phyloP scores from a whole-genome alignment of 2,797 vertebrate species.

The Adelosebastes latens region DNA sequence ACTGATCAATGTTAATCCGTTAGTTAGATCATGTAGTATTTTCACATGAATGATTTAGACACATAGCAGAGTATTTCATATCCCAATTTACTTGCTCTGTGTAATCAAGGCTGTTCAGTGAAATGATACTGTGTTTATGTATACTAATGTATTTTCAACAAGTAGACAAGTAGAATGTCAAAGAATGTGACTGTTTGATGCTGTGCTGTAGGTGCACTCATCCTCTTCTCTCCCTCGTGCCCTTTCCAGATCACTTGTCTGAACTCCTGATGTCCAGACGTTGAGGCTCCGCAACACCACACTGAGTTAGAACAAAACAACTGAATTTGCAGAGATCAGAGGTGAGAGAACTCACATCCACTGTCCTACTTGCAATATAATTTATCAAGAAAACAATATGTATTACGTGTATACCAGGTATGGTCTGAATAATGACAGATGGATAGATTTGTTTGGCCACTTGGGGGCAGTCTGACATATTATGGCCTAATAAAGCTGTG shows the following conservation, averaged over 20 bases:
- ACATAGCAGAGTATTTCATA: not conserved
- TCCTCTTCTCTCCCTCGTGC: not conserved
- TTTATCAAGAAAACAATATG: not conserved
- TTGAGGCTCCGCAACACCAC: not conserved
- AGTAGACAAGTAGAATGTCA: not conserved
- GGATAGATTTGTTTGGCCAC: not conserved
- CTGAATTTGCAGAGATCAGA: not conserved
- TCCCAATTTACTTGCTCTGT: not conserved
- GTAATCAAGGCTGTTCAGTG: not conserved
- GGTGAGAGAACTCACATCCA: not conserved
- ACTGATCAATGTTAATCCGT: not conserved
- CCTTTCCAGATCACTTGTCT: not conserved
- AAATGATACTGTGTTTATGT: too few relatives aligned
- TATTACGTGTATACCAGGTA: not conserved
- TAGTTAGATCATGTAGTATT: not conserved
- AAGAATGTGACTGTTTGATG: not conserved
- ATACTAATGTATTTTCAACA: not conserved
- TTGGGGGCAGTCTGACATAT: not conserved
- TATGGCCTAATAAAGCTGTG: not conserved
- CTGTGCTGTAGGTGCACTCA: not conserved
- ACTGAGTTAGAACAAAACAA: not conserved
- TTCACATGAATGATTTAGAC: not conserved
- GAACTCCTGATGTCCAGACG: not conserved
- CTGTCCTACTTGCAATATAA: not conserved
- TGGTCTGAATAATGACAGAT: not conserved